Percentiles rank a stretch among this genome's conserved stretches.
Conservation (phyloP, 2,113 vertebrate genomes). For the Forbesichthys papilliferus region DNA sequence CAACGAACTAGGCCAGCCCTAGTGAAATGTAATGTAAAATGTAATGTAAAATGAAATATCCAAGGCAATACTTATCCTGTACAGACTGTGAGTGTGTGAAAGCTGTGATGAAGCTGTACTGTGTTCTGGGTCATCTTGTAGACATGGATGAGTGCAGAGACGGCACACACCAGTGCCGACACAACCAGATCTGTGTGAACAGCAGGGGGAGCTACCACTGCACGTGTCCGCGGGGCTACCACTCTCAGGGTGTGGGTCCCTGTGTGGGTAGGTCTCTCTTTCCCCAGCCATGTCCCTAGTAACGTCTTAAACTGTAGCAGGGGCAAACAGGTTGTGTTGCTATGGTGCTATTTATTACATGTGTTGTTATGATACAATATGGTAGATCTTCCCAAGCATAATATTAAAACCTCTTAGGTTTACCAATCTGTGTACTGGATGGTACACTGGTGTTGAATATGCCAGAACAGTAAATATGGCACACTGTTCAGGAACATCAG, state of each 20-base stretch:
- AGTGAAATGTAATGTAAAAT: background rate
- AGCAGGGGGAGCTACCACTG: slow-evolving; percentile 90
- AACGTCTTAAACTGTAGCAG: background rate
- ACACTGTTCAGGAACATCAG: no score
- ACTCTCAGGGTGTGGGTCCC: slow-evolving; percentile 86
- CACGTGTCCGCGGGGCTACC: slow-evolving; percentile 86
- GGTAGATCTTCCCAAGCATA: no score
- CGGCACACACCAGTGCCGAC: slow-evolving; percentile 90
- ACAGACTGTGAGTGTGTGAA: no score
- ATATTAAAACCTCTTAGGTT: no score
- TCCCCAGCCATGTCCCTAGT: background rate
- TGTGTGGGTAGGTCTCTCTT: slow-evolving; percentile 84
- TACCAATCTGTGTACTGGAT: no score
- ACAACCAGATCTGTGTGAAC: slow-evolving; percentile 96
- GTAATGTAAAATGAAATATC: background rate
- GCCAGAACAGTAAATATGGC: no score
- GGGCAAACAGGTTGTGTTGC: no score
- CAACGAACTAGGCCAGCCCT: background rate
- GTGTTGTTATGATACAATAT: no score
- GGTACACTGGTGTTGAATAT: no score
- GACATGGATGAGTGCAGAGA: slow-evolving; percentile 93
- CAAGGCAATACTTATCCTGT: no score
- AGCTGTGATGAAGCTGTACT: no score
- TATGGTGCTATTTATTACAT: no score
- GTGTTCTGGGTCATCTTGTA: slow-evolving; percentile 49